Percentiles rank a stretch among this genome's conserved stretches.
These are phyloP conservation scores for Periophthalmus magnuspinnatus DNA, from an alignment of 2,797 vertebrate genomes.

Conservation along the genomic window DNA sequence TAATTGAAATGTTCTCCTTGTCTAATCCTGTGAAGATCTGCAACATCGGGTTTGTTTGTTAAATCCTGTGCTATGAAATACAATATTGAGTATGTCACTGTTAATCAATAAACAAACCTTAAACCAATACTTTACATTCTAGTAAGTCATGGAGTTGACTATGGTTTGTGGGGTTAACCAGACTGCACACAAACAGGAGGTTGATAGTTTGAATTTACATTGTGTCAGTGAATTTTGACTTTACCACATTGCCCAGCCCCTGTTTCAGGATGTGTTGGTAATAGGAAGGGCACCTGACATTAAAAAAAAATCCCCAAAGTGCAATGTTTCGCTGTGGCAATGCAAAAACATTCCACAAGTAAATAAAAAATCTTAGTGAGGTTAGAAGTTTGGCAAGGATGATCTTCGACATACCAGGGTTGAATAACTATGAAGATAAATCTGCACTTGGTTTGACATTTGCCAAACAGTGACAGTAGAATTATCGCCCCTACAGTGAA, in stretches of 20 bases:
- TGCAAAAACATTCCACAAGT: background rate
- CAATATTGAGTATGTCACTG: background rate
- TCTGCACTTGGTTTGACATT: background rate
- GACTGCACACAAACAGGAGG: background rate
- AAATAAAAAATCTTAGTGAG: background rate
- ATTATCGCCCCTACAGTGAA: conserved; percentile 41
- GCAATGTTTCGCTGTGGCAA: background rate
- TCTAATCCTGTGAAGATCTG: background rate
- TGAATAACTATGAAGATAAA: conserved; percentile 15
- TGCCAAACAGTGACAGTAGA: conserved; percentile 25
- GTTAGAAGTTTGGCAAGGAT: background rate
- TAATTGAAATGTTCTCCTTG: background rate
- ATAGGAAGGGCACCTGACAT: background rate
- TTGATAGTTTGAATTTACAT: background rate
- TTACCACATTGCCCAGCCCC: background rate
- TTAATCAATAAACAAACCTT: background rate
- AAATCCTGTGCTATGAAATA: background rate
- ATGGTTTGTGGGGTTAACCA: background rate
- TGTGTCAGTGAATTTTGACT: background rate
- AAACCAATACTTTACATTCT: background rate
- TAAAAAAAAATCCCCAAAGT: background rate
- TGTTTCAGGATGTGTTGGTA: background rate
- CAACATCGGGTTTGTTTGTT: background rate
- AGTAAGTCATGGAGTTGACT: background rate
- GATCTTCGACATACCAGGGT: background rate